A percentile compares a stretch with the other conserved stretches of the same genome.
Conservation (phyloP, 2,888 invertebrate species). For the Aporophyla nigra region DNA sequence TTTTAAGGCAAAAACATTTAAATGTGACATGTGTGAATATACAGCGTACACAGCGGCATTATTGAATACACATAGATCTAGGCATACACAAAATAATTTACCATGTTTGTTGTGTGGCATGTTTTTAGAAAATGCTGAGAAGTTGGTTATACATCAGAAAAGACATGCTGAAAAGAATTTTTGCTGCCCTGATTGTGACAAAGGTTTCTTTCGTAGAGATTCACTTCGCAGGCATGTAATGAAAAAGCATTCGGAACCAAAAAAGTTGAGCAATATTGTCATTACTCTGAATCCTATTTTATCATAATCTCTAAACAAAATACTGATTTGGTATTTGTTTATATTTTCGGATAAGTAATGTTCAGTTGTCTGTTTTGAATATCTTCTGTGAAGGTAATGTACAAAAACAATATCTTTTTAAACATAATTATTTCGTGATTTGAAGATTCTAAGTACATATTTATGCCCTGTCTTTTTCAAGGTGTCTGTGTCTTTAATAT, state of each 20-base stretch:
- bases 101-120: conserved; percentile 80
- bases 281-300: conserved; percentile 40
- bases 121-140: conserved; percentile 76
- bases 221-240: conserved; percentile 51
- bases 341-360: not conserved
- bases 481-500: not conserved
- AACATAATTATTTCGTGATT: too few relatives aligned
- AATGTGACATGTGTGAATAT: conserved; percentile 80
- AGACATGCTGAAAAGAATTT: conserved; percentile 79
- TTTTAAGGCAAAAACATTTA: conserved; percentile 68
- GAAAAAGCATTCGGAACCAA: conserved; percentile 26
- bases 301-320: conserved; percentile 17
- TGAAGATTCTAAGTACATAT: not conserved
- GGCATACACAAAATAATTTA: conserved; percentile 76
- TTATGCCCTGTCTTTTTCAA: not conserved
- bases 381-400: conserved; percentile 16
- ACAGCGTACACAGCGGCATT: conserved; percentile 64
- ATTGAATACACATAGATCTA: conserved; percentile 75
- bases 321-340: not conserved
- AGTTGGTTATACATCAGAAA: conserved; percentile 76
- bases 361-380: not conserved
- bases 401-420: not conserved
- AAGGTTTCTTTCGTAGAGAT: conserved; percentile 72
- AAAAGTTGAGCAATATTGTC: conserved; percentile 40
- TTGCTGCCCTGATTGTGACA: conserved; percentile 78